Evolutionary conservation across 1,140 invertebrate genomes (phyloP), one percentile per base, ranked within the genome.

Genomic region (Ruditapes philippinarum): DNA sequence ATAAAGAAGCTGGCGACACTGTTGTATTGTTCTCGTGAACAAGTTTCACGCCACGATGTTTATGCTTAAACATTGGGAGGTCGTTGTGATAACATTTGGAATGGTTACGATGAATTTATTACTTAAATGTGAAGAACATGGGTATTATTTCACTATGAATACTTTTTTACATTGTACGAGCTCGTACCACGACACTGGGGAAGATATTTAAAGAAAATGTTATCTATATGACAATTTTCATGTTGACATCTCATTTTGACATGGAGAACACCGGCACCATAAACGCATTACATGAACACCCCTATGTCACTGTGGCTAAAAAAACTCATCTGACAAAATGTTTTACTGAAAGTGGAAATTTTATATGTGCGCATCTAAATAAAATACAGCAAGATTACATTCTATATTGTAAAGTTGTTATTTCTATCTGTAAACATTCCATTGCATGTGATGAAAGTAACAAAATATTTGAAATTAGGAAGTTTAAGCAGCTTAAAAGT

Each of bases 61-160:
- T 78, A 78, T 78, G 7, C 28, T 78, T 19, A 3, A 54, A 78
- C 40, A 49, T 54, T 51, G 74, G 40, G 40, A 54, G 74, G 65
- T 40, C 31, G 25, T 36, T 70, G 14, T 70, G 36, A 70, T 19
- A 70, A 28, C 14, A 33, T 70, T 38, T 70, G 36, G 38, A 70
- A 70, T 70, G 65, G 28, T 40, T 70, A 33, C 65, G 33, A 38
- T 70, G 28, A 40, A 70, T 70, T 70, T 70, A 38, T 70, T 17
- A 70, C 31, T 28, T 4, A 70, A 25, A 70, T 70, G 33, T 70
- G 38, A 38, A 38, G 9, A 33, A 38, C 33, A 70, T 70, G 65
- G 65, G 19, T 70, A 70, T 70, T 38, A 70, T 70, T 70, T 38
- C 65, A 70, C n/a, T 4, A 4, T 40, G 65, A 70, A 70, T 70